Evolutionary conservation across 2,113 vertebrate species (phyloP).

Genomic region (Cygnus buccinator): DNA sequence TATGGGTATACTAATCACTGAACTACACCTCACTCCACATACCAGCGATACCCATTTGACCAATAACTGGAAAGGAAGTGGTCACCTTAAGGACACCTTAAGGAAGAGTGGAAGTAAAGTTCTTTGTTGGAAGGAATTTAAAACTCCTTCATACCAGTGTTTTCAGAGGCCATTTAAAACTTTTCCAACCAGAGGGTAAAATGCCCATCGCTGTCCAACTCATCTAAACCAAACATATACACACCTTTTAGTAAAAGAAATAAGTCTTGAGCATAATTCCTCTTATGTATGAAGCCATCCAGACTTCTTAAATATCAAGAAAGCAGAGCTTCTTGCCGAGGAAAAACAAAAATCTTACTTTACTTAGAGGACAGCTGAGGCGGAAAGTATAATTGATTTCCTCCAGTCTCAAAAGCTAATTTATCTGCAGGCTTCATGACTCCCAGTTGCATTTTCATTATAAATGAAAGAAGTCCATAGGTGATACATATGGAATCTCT

Average conservation of each 20-base stretch:
- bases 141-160: background rate
- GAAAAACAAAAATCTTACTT: background rate
- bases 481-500: background rate
- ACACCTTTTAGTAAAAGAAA: background rate
- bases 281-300: background rate
- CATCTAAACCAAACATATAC: background rate
- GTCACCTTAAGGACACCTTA: background rate
- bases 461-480: background rate
- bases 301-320: background rate
- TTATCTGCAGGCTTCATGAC: background rate
- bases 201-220: background rate
- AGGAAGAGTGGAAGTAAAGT: background rate
- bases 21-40: background rate
- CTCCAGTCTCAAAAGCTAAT: background rate
- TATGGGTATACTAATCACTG: background rate
- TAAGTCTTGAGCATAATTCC: background rate
- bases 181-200: background rate
- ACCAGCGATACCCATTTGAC: background rate
- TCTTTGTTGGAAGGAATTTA: background rate
- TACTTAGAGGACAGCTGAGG: background rate
- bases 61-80: background rate
- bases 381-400: background rate
- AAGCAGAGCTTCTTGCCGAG: background rate
- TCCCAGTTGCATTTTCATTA: background rate
- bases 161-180: background rate